These are phyloP conservation scores for Thymallus thymallus DNA, from an alignment of 2,113 vertebrate species.

Conservation along the genomic window DNA sequence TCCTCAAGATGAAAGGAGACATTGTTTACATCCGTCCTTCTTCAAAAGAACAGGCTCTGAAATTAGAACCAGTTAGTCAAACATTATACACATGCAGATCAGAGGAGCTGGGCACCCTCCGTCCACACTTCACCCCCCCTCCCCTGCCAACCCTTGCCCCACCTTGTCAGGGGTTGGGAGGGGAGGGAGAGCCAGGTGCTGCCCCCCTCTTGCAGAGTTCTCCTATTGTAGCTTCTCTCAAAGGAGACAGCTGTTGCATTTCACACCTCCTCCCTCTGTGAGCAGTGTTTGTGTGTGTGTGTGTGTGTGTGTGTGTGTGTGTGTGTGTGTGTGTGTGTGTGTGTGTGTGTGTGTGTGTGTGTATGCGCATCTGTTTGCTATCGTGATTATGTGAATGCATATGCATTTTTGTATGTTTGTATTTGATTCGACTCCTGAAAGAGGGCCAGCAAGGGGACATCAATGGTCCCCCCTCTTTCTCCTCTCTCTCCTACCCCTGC, in stretches of 20 bases:
- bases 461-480: conserved; percentile 25
- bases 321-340: conserved; percentile 25
- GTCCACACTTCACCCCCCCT: background rate
- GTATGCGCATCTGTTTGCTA: conserved; percentile 12
- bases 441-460: too few relatives aligned
- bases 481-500: conserved; percentile 26
- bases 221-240: conserved; percentile 70
- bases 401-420: background rate
- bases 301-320: too few relatives aligned
- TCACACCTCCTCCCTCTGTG: conserved; percentile 6
- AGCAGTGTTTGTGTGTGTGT: background rate
- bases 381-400: too few relatives aligned
- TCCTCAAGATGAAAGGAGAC: conserved; percentile 50
- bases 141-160: background rate
- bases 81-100: conserved; percentile 54
- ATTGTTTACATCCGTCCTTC: conserved; percentile 55
- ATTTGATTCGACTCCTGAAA: too few relatives aligned
- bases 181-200: conserved; percentile 69
- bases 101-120: conserved; percentile 23
- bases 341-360: conserved; percentile 21
- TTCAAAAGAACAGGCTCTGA: conserved; percentile 39
- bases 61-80: conserved; percentile 57
- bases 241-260: conserved; percentile 77
- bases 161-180: background rate
- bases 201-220: conserved; percentile 60